phyloP scores from a whole-genome alignment of 2,888 invertebrate species.

The Chrysolina oricalcia region DNA sequence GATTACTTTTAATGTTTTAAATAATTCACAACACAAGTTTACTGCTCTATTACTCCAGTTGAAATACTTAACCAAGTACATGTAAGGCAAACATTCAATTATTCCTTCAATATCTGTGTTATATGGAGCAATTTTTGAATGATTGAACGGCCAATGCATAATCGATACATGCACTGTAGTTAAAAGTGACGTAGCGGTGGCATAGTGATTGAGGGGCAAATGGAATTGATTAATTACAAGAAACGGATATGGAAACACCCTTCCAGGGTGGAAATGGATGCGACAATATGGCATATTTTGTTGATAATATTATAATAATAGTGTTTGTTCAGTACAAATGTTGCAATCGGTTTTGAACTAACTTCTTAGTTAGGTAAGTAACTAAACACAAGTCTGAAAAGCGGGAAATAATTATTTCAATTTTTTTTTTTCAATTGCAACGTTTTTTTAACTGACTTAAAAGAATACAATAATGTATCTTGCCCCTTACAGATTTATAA shows the following conservation, averaged over 20 bases:
- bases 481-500: no score
- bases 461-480: no score
- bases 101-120: background rate
- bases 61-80: background rate
- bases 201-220: background rate
- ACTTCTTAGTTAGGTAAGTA: no score
- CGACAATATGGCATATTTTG: no score
- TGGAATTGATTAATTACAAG: no score
- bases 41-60: background rate
- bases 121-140: conserved; percentile 18
- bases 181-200: background rate
- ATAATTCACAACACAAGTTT: background rate
- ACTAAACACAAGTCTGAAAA: no score
- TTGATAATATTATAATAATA: no score
- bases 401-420: no score
- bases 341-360: no score
- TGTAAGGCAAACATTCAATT: conserved; percentile 2
- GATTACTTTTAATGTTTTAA: background rate
- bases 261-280: background rate
- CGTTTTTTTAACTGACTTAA: no score
- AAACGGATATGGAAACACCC: background rate
- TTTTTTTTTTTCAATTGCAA: no score
- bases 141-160: background rate
- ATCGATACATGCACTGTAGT: background rate
- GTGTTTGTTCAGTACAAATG: no score